phyloP scores from a whole-genome alignment of 2,888 invertebrate species.

The Chirona hameri region DNA sequence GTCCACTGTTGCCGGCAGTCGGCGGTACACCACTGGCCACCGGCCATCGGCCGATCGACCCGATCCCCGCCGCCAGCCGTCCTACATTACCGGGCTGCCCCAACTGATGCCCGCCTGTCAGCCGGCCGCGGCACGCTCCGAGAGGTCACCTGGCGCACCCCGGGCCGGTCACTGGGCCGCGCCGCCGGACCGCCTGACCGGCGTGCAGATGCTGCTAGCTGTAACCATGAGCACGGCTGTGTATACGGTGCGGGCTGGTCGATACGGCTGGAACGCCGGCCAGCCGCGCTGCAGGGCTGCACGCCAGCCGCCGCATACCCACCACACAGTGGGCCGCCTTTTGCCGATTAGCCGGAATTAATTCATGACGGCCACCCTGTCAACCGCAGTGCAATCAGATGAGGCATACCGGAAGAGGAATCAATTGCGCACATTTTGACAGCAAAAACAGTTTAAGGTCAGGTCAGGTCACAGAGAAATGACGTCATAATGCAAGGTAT shows the following conservation, averaged over 20 bases:
- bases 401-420: too few species aligned
- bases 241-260: neutral
- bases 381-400: too few species aligned
- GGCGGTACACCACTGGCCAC: neutral
- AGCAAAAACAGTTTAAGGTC: too few species aligned
- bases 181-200: neutral
- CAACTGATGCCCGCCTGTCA: neutral
- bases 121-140: neutral
- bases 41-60: conserved; percentile 3
- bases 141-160: neutral
- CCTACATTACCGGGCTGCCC: too few species aligned
- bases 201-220: neutral
- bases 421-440: too few species aligned
- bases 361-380: too few species aligned
- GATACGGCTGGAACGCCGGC: neutral
- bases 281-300: neutral
- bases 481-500: too few species aligned
- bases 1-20: neutral
- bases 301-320: neutral
- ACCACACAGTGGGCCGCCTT: too few species aligned
- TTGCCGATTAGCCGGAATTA: too few species aligned
- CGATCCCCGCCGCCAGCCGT: too few species aligned
- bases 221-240: neutral
- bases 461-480: too few species aligned
- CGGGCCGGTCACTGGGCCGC: neutral